Evolutionary conservation across 2,113 vertebrate species (phyloP), one percentile per base, ranked within the genome.

Genomic region (Rhinogobius similis): DNA sequence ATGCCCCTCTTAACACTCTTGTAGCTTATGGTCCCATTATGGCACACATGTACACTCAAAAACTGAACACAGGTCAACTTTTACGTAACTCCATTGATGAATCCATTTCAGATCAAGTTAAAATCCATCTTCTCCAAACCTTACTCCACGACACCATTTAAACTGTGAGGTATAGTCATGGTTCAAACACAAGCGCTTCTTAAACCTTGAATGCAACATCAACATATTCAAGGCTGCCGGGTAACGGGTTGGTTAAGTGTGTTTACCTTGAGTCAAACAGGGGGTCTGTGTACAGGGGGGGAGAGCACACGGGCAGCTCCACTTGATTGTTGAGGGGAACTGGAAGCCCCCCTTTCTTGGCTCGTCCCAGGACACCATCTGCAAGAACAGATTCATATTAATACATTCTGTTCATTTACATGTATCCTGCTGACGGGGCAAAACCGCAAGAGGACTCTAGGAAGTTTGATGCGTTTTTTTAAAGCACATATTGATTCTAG

Each of bases 251-350:
- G 20, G 36, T 26, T 67, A 10, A 62, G 2, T 36, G 16, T 23
- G 67, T 87, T 91, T 79, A 94, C 93, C 93, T 89, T 29, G 89
- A 82, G 84, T 90, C 78, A 66, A 88, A 92, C 74, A 88, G 38
- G 13, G 90, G 88, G 79, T 88, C 77, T 1, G 76, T 86, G 83
- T 91, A 88, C 70, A 79, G 72, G 53, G 88, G 77, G 12, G 85
- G 83, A 9, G 65, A 68, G 68, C 83, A 75, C 58, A 71, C 36
- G 46, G 72, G 72, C 72, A 58, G 79, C 61, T 81, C 81, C 70
- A 68, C 78, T 50, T 87, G 74, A 39, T 64, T 81, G 32, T 81
- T 85, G 0, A 82, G 75, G 23, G 85, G 71, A 68, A 74, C 78
- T 4, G 67, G 46, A 62, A 62, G 38, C 0, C 62, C 85, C 64